Evolutionary conservation across 2,888 invertebrate genomes (phyloP), one percentile per base, ranked within the genome.

Genomic region (Cantharis rufa): DNA sequence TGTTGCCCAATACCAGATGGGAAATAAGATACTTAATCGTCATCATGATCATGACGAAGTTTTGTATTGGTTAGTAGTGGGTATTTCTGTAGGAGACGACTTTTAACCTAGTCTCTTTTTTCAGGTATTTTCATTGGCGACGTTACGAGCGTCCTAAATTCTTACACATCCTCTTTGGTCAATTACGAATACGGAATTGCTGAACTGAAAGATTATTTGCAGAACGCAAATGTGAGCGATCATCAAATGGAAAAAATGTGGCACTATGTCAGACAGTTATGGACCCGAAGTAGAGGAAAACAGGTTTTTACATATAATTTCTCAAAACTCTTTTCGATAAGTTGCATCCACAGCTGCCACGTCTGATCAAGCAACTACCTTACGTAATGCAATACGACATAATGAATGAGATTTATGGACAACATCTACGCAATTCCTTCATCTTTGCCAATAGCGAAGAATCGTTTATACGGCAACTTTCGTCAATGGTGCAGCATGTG

Each of bases 231-330:
- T 79, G 85, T 90, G 1, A 90, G 90, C 80, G 87, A 87, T 0
- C 90, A 89, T 81, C 91, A 90, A 82, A 89, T 90, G 89, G 87
- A 86, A 78, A 90, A 90, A 81, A 89, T 90, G 88, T 90, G 90
- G 89, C 89, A 88, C 69, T 91, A 91, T 73, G 90, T 91, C 0
- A 85, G 89, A 3, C 88, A 89, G 62, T 82, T 91, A 66, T 91
- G 91, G 91, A 89, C 89, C 62, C 85, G 90, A 69, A 90, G 90
- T 78, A 89, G 89, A 82, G 90, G 90, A 7, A 87, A 86, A 84
- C 90, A 90, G 88, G 91, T 90, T 78, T 69, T 63, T 71, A 71
- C 48, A 7, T 9, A 0, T n/a, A 48, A 7, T 9, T 48, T n/a
- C n/a, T n/a, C n/a, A 48, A 32, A 48, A 48, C 13, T 48, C 48